A percentile compares a stretch with the other conserved stretches of the same genome.
These are phyloP conservation scores for Tineola bisselliella DNA, from an alignment of 2,888 invertebrate genomes.

Conservation along the genomic window DNA sequence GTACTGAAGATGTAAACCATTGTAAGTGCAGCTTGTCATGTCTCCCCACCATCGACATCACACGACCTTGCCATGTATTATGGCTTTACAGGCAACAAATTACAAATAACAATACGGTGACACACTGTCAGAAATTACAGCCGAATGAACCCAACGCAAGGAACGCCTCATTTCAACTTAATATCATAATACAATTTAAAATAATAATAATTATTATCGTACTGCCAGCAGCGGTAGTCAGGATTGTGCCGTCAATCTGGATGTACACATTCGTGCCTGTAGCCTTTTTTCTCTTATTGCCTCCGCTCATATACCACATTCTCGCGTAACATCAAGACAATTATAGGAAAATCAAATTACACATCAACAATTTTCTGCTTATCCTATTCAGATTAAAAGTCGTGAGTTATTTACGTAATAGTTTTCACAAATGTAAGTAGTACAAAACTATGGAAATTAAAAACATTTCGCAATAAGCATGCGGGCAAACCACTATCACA, in stretches of 20 bases:
- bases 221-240: too few species aligned
- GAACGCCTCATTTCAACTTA: neutral
- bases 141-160: neutral
- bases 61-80: constrained; percentile 62
- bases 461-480: constrained; percentile 20
- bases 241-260: too few species aligned
- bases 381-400: too few species aligned
- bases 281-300: too few species aligned
- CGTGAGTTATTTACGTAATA: too few species aligned
- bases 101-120: neutral
- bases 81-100: constrained; percentile 47
- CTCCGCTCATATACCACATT: too few species aligned
- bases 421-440: neutral
- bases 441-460: neutral
- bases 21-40: constrained; percentile 34
- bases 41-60: constrained; percentile 39
- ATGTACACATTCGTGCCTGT: too few species aligned
- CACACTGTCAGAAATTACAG: constrained; percentile 1
- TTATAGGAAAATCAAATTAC: too few species aligned
- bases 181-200: too few species aligned
- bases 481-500: constrained; percentile 26
- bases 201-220: too few species aligned
- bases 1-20: constrained; percentile 9
- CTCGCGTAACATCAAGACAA: too few species aligned
- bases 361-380: too few species aligned